Base-by-base conservation (phyloP, 2,888 invertebrate genomes). In the Euzetes globulus region DNA sequence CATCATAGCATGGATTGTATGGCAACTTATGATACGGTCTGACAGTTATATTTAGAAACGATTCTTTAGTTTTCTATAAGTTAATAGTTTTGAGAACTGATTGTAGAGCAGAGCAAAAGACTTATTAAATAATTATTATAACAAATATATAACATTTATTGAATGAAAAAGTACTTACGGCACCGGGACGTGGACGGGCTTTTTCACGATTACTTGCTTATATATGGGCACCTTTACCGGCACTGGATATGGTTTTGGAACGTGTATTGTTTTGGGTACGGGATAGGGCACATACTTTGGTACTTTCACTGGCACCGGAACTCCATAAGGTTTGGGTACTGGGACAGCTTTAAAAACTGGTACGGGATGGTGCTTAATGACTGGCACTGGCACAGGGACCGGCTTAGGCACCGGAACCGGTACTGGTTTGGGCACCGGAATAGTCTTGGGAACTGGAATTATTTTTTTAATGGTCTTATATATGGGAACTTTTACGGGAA, bases 271-370 rank as follows among this genome's bases (percentile, higher is more conserved):
- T 70, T 76, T 76, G 25, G 78, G 79, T 11, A 75, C 77, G 50
- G 79, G 79, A 45, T 79, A 78, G n/a, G 79, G 79, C n/a, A 79
- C 78, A 71, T 78, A 77, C 47, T 79, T 79, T 19, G 78, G 78
- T 27, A 79, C 79, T 58, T 79, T 79, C 0, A 78, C 78, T 11
- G 78, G 79, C 17, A 75, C 68, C 1, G 78, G 78, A 2, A 78
- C 77, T 1, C 75, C 77, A 17, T 77, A 78, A 25, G 78, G 77
- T 60, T 79, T 79, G 13, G 78, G 77, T 17, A 79, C 76, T 1
- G 77, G 76, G 7, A 78, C 77, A 4, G 77, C 78, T 73, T 79
- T 79, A 77, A 78, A 79, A 58, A 79, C 78, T 50, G 79, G 79
- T 25, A 78, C 77, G 13, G 79, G 79, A 19, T 78, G 77, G 11